A percentile compares a stretch with the other conserved stretches of the same genome.
Evolutionary conservation across 2,888 invertebrate species (phyloP).

Genomic region (Trypoxylon attenuatum): DNA sequence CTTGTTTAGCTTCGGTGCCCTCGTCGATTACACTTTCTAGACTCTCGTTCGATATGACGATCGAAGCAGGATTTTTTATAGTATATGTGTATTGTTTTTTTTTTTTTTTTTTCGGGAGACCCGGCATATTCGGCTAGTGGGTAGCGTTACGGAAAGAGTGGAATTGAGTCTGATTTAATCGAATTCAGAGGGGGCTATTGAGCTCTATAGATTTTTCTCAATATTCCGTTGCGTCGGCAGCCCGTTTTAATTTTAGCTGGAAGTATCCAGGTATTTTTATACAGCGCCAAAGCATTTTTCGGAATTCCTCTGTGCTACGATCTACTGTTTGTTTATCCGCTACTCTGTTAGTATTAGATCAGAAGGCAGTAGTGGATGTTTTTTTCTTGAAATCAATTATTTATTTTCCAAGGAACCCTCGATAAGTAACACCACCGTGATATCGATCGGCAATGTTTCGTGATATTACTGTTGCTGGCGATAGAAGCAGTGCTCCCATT

Average conservation of each 20-base stretch:
- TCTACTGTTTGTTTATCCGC: too few relatives aligned
- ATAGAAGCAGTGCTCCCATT: slow-evolving; percentile 16
- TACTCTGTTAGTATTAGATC: too few relatives aligned
- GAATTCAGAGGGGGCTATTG: not conserved
- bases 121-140: not conserved
- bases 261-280: too few relatives aligned
- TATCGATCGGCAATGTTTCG: slow-evolving; percentile 16
- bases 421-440: not conserved
- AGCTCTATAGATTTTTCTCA: not conserved
- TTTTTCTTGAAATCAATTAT: slow-evolving; percentile 2
- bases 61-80: too few relatives aligned
- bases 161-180: not conserved
- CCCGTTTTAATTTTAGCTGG: too few relatives aligned
- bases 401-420: not conserved
- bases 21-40: too few relatives aligned
- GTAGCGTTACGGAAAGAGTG: not conserved
- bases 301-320: too few relatives aligned
- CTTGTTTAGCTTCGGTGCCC: too few relatives aligned
- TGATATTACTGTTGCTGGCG: slow-evolving; percentile 21
- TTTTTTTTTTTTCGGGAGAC: not conserved
- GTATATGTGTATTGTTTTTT: too few relatives aligned
- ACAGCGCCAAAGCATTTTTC: too few relatives aligned
- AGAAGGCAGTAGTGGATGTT: not conserved
- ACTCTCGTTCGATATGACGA: too few relatives aligned
- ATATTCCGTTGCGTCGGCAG: too few relatives aligned